Evolutionary conservation across 1,140 invertebrate genomes (phyloP).

Genomic region (Orchestia grillus): DNA sequence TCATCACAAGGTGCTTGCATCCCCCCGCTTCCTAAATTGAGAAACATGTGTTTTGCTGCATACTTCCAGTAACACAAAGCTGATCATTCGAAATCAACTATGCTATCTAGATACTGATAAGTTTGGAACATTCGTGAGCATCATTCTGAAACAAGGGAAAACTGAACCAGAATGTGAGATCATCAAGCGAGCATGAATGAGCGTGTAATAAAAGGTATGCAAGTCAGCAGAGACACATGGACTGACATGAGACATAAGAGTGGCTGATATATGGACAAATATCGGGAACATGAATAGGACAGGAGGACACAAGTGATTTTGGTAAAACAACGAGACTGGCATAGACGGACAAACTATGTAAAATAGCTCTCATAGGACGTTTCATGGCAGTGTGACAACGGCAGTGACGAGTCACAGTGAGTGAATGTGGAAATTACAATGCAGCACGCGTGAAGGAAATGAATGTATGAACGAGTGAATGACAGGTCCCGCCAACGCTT

Average conservation of each 20-base stretch:
- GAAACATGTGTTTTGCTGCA: background rate
- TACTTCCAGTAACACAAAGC: background rate
- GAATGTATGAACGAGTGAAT: background rate
- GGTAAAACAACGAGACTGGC: background rate
- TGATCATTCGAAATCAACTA: background rate
- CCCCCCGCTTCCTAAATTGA: background rate
- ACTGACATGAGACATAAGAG: no score
- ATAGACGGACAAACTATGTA: background rate
- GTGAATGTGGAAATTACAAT: background rate
- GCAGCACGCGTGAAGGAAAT: background rate
- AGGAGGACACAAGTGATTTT: background rate
- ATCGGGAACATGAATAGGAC: background rate
- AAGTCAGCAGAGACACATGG: background rate
- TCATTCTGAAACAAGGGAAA: background rate
- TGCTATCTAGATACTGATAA: background rate
- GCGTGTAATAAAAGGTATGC: background rate
- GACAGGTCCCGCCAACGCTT: background rate
- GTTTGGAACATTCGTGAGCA: background rate
- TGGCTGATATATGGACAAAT: background rate
- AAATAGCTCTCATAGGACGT: background rate
- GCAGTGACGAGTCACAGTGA: background rate
- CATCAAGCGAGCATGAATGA: background rate
- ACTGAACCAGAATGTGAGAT: background rate
- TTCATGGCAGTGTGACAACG: background rate
- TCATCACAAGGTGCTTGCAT: background rate